These are phyloP conservation scores for Cepaea nemoralis DNA, from an alignment of 1,140 invertebrate species.

Conservation along the genomic window DNA sequence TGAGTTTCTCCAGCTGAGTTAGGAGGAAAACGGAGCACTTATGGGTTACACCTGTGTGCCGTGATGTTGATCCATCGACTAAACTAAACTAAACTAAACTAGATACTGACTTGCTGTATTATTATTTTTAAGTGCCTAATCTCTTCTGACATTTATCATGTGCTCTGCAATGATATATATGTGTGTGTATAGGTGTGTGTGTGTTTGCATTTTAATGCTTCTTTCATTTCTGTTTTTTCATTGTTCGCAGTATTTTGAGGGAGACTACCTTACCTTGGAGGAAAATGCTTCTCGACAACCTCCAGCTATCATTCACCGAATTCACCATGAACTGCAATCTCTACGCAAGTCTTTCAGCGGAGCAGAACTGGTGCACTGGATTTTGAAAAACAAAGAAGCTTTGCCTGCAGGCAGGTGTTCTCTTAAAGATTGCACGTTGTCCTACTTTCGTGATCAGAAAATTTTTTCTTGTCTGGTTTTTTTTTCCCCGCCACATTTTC, in stretches of 20 bases:
- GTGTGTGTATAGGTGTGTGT: neutral
- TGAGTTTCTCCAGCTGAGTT: no score
- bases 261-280: slow-evolving; percentile 26
- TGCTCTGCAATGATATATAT: slow-evolving; percentile 46
- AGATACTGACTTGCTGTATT: no score
- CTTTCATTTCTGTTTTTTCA: neutral
- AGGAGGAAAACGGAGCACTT: no score
- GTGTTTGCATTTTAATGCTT: no score
- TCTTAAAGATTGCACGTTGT: no score
- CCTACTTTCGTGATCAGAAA: no score
- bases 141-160: slow-evolving; percentile 55
- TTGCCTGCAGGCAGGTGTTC: slow-evolving; percentile 47
- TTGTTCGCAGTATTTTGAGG: slow-evolving; percentile 20
- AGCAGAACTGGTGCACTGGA: slow-evolving; percentile 59
- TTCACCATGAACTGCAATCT: slow-evolving; percentile 57
- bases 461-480: no score
- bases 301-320: slow-evolving; percentile 47
- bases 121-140: no score
- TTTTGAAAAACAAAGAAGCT: slow-evolving; percentile 51
- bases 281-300: slow-evolving; percentile 22
- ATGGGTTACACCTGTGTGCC: no score
- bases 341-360: slow-evolving; percentile 65
- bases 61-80: no score
- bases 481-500: no score
- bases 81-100: no score